A percentile compares a stretch with the other conserved stretches of the same genome.
These are phyloP conservation scores for Periparus ater DNA, from an alignment of 2,797 vertebrate species.

Conservation along the genomic window DNA sequence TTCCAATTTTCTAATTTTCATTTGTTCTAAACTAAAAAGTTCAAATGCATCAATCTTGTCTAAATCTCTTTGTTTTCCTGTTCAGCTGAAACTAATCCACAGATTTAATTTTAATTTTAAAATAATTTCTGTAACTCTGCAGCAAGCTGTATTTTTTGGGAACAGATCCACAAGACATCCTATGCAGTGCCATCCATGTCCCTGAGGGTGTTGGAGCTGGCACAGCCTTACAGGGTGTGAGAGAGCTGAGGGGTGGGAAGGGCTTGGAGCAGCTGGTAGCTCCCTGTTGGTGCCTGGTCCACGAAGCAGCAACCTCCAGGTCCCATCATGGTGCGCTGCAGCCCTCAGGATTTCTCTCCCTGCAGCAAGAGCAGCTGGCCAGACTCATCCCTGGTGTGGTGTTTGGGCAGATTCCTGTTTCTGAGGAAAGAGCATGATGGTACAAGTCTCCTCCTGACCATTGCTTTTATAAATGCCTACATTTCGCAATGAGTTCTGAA, in stretches of 20 bases:
- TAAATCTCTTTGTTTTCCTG: neutral
- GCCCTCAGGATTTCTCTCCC: neutral
- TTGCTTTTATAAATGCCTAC: neutral
- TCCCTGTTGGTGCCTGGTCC: neutral
- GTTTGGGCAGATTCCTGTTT: constrained; percentile 32
- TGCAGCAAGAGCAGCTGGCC: neutral
- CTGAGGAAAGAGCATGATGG: constrained; percentile 7
- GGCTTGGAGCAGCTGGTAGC: neutral
- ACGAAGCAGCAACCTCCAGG: neutral
- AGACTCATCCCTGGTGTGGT: neutral
- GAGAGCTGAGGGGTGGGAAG: neutral
- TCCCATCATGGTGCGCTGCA: neutral
- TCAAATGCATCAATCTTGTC: neutral
- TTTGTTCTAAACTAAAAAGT: neutral
- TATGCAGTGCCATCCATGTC: neutral
- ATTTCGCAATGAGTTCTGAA: constrained; percentile 17
- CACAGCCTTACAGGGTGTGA: neutral
- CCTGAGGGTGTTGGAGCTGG: neutral
- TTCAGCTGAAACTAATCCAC: neutral
- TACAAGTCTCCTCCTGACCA: constrained; percentile 36
- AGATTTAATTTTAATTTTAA: neutral
- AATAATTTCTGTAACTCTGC: neutral
- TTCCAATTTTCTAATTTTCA: neutral
- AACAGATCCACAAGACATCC: neutral
- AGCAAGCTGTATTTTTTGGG: neutral